A percentile compares a stretch with the other conserved stretches of the same genome.
Evolutionary conservation across 1,140 invertebrate species (phyloP).

Genomic region (Conus ventricosus): DNA sequence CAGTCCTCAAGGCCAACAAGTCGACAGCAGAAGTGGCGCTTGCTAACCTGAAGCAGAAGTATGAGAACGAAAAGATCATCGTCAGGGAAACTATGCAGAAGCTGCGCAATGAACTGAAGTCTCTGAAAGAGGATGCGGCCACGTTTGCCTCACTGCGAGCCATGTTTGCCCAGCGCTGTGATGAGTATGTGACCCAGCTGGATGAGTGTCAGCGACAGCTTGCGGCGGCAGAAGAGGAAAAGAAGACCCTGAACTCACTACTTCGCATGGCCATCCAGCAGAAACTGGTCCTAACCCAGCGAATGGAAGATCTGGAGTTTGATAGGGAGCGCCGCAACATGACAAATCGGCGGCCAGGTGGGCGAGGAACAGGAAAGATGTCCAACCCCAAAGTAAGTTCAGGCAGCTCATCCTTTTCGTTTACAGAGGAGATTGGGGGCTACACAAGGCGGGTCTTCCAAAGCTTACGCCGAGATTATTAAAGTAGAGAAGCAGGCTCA

Average conservation of each 20-base stretch:
- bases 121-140: slow-evolving; percentile 97
- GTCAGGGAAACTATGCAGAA: slow-evolving; percentile 99
- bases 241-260: slow-evolving; percentile 98
- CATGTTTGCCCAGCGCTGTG: slow-evolving; percentile 99
- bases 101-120: slow-evolving; percentile 92
- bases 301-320: slow-evolving; percentile 96
- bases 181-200: slow-evolving; percentile 98
- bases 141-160: slow-evolving; percentile 98
- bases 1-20: slow-evolving; percentile 99
- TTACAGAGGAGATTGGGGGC: slow-evolving; percentile 37
- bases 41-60: slow-evolving; percentile 98
- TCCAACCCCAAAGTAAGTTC: slow-evolving; percentile 70
- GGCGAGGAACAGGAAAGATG: slow-evolving; percentile 61
- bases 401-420: slow-evolving; percentile 45
- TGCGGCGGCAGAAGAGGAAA: slow-evolving; percentile 94
- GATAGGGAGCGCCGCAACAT: slow-evolving; percentile 83
- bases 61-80: slow-evolving; percentile 98
- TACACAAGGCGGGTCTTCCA: slow-evolving; percentile 43
- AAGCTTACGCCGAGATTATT: slow-evolving; percentile 50
- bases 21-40: slow-evolving; percentile 98
- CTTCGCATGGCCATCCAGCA: slow-evolving; percentile 97
- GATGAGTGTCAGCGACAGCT: slow-evolving; percentile 85
- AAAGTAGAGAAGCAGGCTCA: slow-evolving; percentile 40
- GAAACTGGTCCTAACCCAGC: slow-evolving; percentile 91
- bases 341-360: slow-evolving; percentile 56